Evolutionary conservation across 1,140 invertebrate species (phyloP).

Genomic region (Drosophila sulfurigaster): DNA sequence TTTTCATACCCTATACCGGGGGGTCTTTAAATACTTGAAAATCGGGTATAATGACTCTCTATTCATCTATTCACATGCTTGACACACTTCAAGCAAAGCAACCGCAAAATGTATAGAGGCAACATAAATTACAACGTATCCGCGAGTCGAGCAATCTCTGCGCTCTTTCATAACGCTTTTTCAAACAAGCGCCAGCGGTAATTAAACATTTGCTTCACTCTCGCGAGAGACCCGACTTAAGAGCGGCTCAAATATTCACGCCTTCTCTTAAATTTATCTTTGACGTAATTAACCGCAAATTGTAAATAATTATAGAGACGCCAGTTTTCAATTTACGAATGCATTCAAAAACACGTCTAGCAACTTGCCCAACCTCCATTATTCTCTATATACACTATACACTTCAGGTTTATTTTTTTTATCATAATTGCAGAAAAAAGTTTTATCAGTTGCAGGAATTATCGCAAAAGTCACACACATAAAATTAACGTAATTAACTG

Average conservation of each 20-base stretch:
- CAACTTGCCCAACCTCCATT: constrained; percentile 29
- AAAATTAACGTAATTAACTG: constrained; percentile 59
- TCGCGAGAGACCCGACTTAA: constrained; percentile 13
- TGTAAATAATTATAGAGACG: constrained; percentile 10
- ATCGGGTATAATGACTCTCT: constrained; percentile 3
- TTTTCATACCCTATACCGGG: constrained; percentile 45
- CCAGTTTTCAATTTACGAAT: constrained; percentile 9
- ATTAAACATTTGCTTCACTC: background rate
- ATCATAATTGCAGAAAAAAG: constrained; percentile 42
- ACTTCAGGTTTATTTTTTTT: constrained; percentile 44
- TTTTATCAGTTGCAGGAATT: constrained; percentile 48
- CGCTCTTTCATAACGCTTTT: constrained; percentile 1
- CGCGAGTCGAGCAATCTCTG: background rate
- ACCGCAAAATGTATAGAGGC: background rate
- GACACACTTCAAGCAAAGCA: background rate
- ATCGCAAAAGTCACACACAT: constrained; percentile 38
- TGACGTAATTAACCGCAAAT: constrained; percentile 10
- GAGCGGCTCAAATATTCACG: constrained; percentile 4
- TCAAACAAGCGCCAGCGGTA: background rate
- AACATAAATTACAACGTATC: background rate
- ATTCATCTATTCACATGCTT: background rate
- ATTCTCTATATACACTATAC: constrained; percentile 31
- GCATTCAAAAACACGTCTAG: background rate
- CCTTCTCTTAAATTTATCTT: constrained; percentile 20
- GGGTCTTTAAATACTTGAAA: background rate